These are phyloP conservation scores for Pampusana beccarii DNA, from an alignment of 2,113 vertebrate species.

Conservation along the genomic window DNA sequence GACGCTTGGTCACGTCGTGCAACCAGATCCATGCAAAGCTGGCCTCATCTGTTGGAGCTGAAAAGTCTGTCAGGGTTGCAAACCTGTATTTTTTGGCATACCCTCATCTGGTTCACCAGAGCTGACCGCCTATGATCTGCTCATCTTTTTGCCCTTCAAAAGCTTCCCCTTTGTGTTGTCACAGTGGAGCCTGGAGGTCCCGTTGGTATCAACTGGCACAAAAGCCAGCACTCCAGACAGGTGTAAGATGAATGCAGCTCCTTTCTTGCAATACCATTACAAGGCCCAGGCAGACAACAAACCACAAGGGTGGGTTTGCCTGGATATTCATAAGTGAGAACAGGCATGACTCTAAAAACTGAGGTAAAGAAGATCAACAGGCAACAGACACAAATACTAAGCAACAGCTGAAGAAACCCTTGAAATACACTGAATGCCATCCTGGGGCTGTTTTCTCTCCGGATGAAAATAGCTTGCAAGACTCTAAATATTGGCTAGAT, in stretches of 20 bases:
- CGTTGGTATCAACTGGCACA: not conserved
- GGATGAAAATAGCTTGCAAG: not conserved
- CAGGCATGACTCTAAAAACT: not conserved
- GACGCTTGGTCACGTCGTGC: rapidly evolving
- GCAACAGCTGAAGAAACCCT: not conserved
- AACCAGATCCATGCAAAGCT: not conserved
- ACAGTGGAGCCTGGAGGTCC: not conserved
- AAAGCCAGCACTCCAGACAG: not conserved
- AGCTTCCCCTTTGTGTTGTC: not conserved
- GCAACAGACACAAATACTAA: not conserved
- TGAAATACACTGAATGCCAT: not conserved
- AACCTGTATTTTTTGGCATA: not conserved
- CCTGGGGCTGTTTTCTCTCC: not conserved
- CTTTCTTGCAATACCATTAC: not conserved
- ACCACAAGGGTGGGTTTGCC: rapidly evolving
- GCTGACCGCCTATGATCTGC: not conserved
- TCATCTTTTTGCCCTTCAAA: not conserved
- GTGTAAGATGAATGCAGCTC: not conserved
- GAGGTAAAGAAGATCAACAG: not conserved
- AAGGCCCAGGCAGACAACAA: not conserved
- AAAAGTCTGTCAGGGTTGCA: not conserved
- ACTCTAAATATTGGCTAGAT: not conserved
- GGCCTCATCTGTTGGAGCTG: not conserved
- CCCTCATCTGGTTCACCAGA: not conserved
- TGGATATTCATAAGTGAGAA: not conserved